Percentiles rank a stretch among this genome's conserved stretches.
phyloP scores from a whole-genome alignment of 2,797 vertebrate genomes.

The Nyctibius grandis region DNA sequence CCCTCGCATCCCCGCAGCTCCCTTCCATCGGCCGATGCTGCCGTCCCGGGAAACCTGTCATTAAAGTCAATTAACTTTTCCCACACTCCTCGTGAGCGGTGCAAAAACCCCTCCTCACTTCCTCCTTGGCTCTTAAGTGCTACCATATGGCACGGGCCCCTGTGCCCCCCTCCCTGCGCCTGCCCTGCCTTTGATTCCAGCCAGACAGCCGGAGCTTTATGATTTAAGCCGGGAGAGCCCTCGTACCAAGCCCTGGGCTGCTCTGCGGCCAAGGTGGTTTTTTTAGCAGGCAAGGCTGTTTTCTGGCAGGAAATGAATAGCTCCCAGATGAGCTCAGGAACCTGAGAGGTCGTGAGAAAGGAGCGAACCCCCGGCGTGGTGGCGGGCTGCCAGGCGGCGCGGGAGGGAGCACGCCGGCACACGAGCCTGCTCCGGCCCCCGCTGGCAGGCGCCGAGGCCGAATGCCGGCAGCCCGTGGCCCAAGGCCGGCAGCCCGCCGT shows the following conservation, averaged over 20 bases:
- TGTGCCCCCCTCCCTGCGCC: conserved; percentile 8
- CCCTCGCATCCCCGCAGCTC: conserved; percentile 18
- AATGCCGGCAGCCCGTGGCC: background rate
- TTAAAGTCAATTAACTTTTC: conserved; percentile 94
- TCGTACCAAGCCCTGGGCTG: conserved; percentile 86
- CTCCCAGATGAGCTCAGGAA: conserved; percentile 98
- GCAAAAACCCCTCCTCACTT: conserved; percentile 80
- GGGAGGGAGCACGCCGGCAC: conserved; percentile 17
- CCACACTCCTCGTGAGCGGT: conserved; percentile 84
- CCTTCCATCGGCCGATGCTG: conserved; percentile 73
- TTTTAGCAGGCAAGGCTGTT: conserved; percentile 88
- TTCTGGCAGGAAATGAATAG: conserved; percentile 99
- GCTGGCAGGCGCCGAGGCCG: background rate
- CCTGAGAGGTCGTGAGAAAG: conserved; percentile 98
- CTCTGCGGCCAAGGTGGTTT: conserved; percentile 83
- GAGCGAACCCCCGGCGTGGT: conserved; percentile 85
- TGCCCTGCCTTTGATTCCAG: conserved; percentile 82
- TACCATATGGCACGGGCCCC: conserved; percentile 86
- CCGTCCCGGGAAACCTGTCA: conserved; percentile 84
- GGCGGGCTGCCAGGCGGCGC: conserved; percentile 49
- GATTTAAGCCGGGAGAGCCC: conserved; percentile 87
- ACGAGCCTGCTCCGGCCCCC: background rate
- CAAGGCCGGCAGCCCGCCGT: background rate
- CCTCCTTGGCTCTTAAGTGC: conserved; percentile 89
- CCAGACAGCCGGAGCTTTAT: conserved; percentile 87